Evolutionary conservation across 2,113 vertebrate species (phyloP).

Genomic region (Opisthocomus hoazin): DNA sequence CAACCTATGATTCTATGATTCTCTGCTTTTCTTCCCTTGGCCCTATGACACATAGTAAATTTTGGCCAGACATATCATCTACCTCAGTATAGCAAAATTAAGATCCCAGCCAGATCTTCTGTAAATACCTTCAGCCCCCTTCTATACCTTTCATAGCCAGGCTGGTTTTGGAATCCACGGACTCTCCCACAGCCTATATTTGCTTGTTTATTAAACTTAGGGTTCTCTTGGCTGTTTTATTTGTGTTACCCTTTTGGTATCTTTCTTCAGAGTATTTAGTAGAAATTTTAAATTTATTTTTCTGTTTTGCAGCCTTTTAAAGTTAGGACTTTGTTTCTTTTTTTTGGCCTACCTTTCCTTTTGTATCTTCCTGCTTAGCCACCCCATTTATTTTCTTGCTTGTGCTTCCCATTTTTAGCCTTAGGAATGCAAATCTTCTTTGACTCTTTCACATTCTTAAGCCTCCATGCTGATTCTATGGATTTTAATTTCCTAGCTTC

Average conservation of each 20-base stretch:
- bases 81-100: neutral
- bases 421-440: constrained; percentile 39
- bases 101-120: neutral
- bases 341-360: neutral
- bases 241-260: neutral
- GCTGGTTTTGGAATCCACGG: neutral
- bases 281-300: neutral
- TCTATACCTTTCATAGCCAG: neutral
- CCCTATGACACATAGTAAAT: neutral
- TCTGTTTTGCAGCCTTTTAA: neutral
- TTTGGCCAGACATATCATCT: neutral
- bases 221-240: neutral
- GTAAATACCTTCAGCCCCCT: neutral
- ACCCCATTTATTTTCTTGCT: constrained; percentile 3
- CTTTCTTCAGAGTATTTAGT: neutral
- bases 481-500: constrained; percentile 67
- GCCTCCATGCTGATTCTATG: constrained; percentile 57
- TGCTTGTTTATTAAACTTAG: neutral
- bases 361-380: neutral
- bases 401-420: neutral
- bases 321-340: neutral
- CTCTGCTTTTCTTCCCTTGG: neutral
- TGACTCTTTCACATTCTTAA: constrained; percentile 34
- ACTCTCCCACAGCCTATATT: neutral
- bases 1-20: too few species aligned